Evolutionary conservation across 64 coral and sea anemone species (phyloP), one percentile per base, ranked within the genome.

Genomic region (Anthopleura sola): DNA sequence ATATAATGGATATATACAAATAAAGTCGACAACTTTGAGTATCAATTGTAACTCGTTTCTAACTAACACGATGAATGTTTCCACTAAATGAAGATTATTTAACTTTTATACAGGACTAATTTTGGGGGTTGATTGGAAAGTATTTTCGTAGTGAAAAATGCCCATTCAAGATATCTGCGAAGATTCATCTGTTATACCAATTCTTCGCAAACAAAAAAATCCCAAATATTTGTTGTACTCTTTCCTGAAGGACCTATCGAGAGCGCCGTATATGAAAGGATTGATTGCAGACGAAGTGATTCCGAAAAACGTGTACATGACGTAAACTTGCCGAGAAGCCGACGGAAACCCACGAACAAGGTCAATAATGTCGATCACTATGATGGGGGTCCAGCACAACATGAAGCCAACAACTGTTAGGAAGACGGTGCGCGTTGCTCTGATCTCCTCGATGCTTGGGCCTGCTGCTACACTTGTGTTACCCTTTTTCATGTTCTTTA

Each of bases 221-320:
- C 3, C 31, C 11, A 84, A 36, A 84, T 83, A 50, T 69, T 86
- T 85, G 26, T 31, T 47, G 75, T 62, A 90, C 17, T 85, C 83
- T 28, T 85, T 68, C n/a, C 54, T 78, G 14, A 90, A 90, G 36
- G 60, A 31, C n/a, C 75, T 76, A 68, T 85, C 78, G 18, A 90
- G 47, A 81, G 60, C 50, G 5, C 49, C 89, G 37, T 85, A 90
- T 37, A 86, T 90, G 26, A 90, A 85, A 6, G 83, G 89, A 81
- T 90, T 90, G 20, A 90, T 80, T 3, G 58, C 66, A 37, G 83
- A 60, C 10, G 89, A 90, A 26, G 75, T 26, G 37, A 51, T 51
- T 21, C 55, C 83, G 37, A 90, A 54, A n/a, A 85, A 85, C 26
- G 89, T 85, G n/a, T 86, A 90, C 49, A 90, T 47, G 38, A 90